Evolutionary conservation across 2,113 vertebrate genomes (phyloP).

Genomic region (Oxygymnocypris stewartii): DNA sequence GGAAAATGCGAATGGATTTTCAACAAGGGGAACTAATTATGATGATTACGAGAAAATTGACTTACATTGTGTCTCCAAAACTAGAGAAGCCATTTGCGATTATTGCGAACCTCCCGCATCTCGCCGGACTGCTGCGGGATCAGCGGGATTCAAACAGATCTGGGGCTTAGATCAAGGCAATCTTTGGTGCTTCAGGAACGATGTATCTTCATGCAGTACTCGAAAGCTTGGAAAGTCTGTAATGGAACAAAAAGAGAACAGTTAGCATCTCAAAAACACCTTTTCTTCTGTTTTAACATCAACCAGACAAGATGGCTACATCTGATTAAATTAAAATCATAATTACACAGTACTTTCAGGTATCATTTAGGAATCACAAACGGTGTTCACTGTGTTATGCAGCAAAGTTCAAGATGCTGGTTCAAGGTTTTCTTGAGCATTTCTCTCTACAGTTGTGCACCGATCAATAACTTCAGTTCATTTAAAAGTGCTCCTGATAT

Average conservation of each 20-base stretch:
- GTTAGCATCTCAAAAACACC: not conserved
- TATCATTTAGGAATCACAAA: not conserved
- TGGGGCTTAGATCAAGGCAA: conserved; percentile 18
- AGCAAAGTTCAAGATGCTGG: not conserved
- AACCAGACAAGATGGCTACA: not conserved
- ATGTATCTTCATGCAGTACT: not conserved
- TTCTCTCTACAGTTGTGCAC: not conserved
- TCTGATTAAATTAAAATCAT: not conserved
- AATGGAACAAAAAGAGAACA: not conserved
- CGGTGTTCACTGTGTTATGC: not conserved
- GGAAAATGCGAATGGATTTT: conserved; percentile 68
- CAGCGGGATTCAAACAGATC: conserved; percentile 34
- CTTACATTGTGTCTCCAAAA: conserved; percentile 60
- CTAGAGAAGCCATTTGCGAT: conserved; percentile 48
- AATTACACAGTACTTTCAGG: not conserved
- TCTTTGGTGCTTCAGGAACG: not conserved
- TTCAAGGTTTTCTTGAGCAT: not conserved
- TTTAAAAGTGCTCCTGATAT: not conserved
- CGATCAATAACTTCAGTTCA: not conserved
- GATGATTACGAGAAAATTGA: conserved; percentile 67
- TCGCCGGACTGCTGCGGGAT: conserved; percentile 49
- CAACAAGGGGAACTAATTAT: conserved; percentile 75
- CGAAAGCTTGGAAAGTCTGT: not conserved
- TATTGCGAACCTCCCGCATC: conserved; percentile 20
- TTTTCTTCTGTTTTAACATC: not conserved